A percentile compares a stretch with the other conserved stretches of the same genome.
Evolutionary conservation across 2,113 vertebrate genomes (phyloP).

Genomic region (Sylvietta virens): DNA sequence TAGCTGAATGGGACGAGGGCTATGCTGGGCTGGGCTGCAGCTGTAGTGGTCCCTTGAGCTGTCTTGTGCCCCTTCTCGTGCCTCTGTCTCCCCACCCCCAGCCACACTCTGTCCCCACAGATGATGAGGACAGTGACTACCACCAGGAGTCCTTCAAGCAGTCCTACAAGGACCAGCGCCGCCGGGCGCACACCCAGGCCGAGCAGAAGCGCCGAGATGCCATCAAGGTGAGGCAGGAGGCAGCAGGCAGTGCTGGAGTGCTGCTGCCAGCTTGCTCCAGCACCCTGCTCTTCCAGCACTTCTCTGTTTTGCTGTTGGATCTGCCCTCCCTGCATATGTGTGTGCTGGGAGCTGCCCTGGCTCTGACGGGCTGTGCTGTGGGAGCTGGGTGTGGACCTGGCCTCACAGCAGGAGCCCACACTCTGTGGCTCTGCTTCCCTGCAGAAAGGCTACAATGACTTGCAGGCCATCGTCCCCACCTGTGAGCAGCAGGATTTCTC

Average conservation of each 20-base stretch:
- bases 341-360: background rate
- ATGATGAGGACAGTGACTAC: conserved; percentile 97
- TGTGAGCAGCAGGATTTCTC: conserved; percentile 94
- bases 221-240: conserved; percentile 79
- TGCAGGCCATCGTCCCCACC: conserved; percentile 94
- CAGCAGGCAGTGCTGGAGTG: background rate
- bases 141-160: conserved; percentile 90
- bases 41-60: background rate
- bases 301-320: background rate
- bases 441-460: conserved; percentile 96
- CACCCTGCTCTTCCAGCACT: background rate
- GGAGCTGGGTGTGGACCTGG: background rate
- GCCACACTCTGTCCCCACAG: conserved; percentile 34
- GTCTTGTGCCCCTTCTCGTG: background rate
- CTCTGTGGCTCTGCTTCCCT: background rate
- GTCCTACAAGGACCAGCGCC: conserved; percentile 88
- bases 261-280: background rate
- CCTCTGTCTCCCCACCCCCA: background rate
- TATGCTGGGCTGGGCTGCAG: background rate
- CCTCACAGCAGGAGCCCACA: background rate
- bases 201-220: conserved; percentile 94
- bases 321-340: rapidly evolving
- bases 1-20: rapidly evolving
- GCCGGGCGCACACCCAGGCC: conserved; percentile 91
- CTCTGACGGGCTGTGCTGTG: rapidly evolving